Percentiles rank a stretch among this genome's conserved stretches.
These are phyloP conservation scores for Unio delphinus DNA, from an alignment of 2,888 invertebrate genomes.

Conservation along the genomic window DNA sequence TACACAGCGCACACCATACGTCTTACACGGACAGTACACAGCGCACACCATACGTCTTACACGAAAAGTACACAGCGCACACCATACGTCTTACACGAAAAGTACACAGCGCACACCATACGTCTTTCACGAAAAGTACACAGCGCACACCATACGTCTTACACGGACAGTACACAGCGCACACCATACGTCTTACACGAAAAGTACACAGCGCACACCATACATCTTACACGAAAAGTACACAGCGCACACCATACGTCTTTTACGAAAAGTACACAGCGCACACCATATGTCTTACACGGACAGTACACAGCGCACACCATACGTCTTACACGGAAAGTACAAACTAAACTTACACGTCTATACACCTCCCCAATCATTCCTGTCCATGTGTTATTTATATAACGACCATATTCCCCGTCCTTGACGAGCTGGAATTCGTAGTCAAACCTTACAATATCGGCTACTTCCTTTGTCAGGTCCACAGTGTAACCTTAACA, in stretches of 20 bases:
- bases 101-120: neutral
- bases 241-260: neutral
- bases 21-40: neutral
- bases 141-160: neutral
- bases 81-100: neutral
- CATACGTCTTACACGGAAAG: neutral
- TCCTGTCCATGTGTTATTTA: slow-evolving; percentile 64
- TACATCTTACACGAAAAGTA: neutral
- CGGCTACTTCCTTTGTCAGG: slow-evolving; percentile 85
- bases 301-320: neutral
- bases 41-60: neutral
- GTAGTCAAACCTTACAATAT: slow-evolving; percentile 86
- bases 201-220: neutral
- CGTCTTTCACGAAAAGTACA: neutral
- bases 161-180: neutral
- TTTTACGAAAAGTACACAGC: neutral
- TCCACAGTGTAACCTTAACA: slow-evolving; percentile 89
- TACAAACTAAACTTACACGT: slow-evolving; percentile 40
- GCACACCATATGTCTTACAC: neutral
- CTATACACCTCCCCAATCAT: slow-evolving; percentile 68
- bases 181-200: neutral
- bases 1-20: neutral
- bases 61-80: neutral
- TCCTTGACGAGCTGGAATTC: slow-evolving; percentile 88
- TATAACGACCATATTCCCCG: slow-evolving; percentile 81